Conservation (phyloP, 2,797 vertebrate species). For the Phyllotis vaccarum region DNA sequence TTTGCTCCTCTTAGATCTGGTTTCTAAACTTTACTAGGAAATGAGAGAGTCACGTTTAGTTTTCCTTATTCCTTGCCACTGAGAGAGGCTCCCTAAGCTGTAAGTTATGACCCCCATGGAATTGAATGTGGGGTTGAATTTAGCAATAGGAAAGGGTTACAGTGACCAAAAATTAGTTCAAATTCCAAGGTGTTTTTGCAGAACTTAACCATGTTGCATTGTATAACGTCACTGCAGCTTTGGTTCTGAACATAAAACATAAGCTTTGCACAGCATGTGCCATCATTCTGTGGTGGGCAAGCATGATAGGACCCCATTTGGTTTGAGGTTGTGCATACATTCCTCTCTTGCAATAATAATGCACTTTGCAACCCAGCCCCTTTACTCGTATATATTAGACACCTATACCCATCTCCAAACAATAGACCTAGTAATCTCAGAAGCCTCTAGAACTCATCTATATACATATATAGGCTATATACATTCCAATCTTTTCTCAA, state of each 20-base stretch:
- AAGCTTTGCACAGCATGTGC: fast-evolving
- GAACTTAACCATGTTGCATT: not conserved
- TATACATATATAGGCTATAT: not conserved
- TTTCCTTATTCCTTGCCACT: not conserved
- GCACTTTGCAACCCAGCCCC: not conserved
- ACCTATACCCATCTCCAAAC: not conserved
- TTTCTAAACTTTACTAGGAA: not conserved
- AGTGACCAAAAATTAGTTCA: not conserved
- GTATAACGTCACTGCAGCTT: not conserved
- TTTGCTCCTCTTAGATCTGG: constrained; percentile 11
- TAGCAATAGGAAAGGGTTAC: not conserved
- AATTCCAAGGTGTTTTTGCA: not conserved
- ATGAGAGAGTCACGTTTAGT: not conserved
- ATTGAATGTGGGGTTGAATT: not conserved
- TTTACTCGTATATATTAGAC: not conserved
- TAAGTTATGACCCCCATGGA: not conserved
- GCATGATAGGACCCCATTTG: not conserved
- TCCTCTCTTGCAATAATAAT: not conserved
- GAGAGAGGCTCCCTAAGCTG: not conserved
- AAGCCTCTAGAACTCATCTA: not conserved
- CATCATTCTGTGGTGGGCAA: not conserved
- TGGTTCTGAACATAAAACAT: not conserved
- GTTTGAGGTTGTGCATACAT: not conserved
- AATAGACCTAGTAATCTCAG: not conserved
- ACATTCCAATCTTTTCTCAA: not conserved